phyloP scores from a whole-genome alignment of 2,888 invertebrate genomes.

The Mythimna impura region DNA sequence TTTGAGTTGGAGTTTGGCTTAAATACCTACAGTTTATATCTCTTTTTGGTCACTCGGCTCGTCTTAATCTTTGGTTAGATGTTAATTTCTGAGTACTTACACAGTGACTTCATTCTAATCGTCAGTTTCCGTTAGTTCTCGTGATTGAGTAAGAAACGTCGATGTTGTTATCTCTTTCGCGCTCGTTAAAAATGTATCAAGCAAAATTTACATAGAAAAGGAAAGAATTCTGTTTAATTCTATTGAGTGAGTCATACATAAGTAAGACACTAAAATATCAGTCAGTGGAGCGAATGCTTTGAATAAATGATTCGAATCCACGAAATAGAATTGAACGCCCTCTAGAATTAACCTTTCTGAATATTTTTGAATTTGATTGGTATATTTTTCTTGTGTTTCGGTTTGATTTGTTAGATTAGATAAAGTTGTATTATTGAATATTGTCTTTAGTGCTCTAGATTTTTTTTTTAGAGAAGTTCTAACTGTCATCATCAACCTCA shows the following conservation, averaged over 20 bases:
- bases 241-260: conserved; percentile 23
- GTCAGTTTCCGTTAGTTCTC: not conserved
- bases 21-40: not conserved
- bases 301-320: conserved; percentile 29
- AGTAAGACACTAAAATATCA: conserved; percentile 18
- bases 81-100: conserved; percentile 4
- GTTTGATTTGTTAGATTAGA: too few species aligned
- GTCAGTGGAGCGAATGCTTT: conserved; percentile 26
- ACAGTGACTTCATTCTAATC: conserved; percentile 6
- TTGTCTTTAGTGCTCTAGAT: too few species aligned
- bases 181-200: not conserved
- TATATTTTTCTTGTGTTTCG: not conserved
- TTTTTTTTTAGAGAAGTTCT: too few species aligned
- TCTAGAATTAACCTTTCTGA: conserved; percentile 13
- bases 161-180: not conserved
- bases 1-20: too few species aligned
- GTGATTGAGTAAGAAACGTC: conserved; percentile 3
- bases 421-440: too few species aligned
- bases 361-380: conserved; percentile 7
- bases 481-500: too few species aligned
- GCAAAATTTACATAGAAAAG: not conserved
- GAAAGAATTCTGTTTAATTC: conserved; percentile 7
- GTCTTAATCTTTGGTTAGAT: not conserved
- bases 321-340: conserved; percentile 17
- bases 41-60: not conserved